phyloP scores from a whole-genome alignment of 2,113 vertebrate genomes.

The Beaufortia kweichowensis region DNA sequence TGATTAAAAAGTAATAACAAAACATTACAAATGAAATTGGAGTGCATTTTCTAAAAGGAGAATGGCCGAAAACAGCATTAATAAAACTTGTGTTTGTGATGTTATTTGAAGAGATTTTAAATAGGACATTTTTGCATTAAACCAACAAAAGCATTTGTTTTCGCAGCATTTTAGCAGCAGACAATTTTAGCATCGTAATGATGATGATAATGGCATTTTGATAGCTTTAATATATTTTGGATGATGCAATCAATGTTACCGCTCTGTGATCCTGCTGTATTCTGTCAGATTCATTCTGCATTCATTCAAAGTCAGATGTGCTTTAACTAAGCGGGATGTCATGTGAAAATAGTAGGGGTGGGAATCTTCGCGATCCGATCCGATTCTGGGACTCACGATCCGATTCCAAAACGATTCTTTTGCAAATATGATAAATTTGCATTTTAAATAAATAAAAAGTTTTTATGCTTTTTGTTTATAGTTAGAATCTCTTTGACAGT shows the following conservation, averaged over 20 bases:
- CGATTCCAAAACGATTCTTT: too few relatives aligned
- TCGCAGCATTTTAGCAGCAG: not conserved
- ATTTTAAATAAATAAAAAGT: too few relatives aligned
- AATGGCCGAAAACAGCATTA: conserved; percentile 26
- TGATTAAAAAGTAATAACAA: conserved; percentile 42
- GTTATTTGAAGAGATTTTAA: not conserved
- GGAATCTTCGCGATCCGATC: too few relatives aligned
- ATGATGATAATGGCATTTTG: conserved; percentile 16
- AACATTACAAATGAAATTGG: conserved; percentile 39
- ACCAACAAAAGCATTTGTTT: conserved; percentile 1
- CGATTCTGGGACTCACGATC: too few relatives aligned
- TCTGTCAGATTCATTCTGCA: not conserved
- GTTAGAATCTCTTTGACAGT: too few relatives aligned
- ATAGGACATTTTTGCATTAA: not conserved
- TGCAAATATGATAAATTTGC: too few relatives aligned
- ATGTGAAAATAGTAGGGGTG: too few relatives aligned
- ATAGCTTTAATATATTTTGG: conserved; percentile 1
- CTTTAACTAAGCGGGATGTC: too few relatives aligned
- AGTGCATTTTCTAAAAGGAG: conserved; percentile 21
- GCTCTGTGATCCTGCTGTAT: not conserved
- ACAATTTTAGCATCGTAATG: not conserved
- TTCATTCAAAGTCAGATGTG: not conserved
- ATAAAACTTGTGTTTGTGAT: conserved; percentile 32
- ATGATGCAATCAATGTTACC: not conserved
- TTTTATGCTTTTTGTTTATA: too few relatives aligned